These are phyloP conservation scores for Prionace glauca DNA, from an alignment of 2,797 vertebrate genomes.

Conservation along the genomic window DNA sequence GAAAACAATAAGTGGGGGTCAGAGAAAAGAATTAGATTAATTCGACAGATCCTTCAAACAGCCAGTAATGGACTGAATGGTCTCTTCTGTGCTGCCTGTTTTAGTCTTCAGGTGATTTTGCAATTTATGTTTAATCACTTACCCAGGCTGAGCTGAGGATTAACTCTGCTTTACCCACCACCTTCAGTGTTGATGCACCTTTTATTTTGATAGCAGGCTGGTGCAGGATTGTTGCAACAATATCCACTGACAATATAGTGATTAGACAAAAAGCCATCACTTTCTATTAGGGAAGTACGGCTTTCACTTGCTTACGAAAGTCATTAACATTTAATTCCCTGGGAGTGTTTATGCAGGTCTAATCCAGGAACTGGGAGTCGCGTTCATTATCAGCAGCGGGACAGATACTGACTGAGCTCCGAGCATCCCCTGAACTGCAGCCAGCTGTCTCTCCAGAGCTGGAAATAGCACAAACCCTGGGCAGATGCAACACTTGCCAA, in stretches of 20 bases:
- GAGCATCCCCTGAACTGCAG: background rate
- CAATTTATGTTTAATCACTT: background rate
- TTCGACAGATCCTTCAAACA: background rate
- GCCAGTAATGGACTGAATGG: background rate
- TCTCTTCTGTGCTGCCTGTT: background rate
- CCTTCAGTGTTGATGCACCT: background rate
- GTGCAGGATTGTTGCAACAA: background rate
- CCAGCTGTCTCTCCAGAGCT: background rate
- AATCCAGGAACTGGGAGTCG: slow-evolving; percentile 51
- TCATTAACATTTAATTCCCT: background rate
- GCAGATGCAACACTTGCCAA: background rate
- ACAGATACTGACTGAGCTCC: background rate
- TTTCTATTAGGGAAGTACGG: slow-evolving; percentile 35
- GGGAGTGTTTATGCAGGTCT: slow-evolving; percentile 43
- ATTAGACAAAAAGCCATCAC: background rate
- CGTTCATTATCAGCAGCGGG: slow-evolving; percentile 44
- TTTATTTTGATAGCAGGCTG: background rate
- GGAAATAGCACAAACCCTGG: background rate
- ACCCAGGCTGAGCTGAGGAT: background rate
- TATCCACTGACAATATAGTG: background rate
- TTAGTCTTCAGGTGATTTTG: background rate
- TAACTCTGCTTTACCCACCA: background rate
- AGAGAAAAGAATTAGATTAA: background rate
- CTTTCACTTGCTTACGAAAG: slow-evolving; percentile 34
- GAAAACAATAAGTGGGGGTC: background rate